Base-by-base conservation (phyloP, 2,113 vertebrate genomes). In the Cephalopterus ornatus region DNA sequence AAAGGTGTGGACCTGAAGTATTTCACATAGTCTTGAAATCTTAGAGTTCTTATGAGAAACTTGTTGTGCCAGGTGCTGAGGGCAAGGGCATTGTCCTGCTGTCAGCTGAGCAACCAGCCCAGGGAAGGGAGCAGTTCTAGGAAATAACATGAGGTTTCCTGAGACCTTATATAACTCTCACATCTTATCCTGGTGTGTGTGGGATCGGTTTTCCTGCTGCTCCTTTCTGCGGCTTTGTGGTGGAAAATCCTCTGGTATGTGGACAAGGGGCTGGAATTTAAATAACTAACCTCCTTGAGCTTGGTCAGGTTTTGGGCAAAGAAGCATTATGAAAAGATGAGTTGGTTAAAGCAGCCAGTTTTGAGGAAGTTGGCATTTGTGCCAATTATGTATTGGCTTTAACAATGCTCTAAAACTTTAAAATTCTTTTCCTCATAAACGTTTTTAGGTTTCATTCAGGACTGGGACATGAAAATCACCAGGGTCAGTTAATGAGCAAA, bases 271-370 rank as follows among this genome's bases (percentile, higher is more conserved):
- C 23, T 80, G 58, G 12, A 35, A 56, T 84, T 73, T 8, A 80
- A 41, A 33, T 46, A 65, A 22, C 4, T 47, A 1, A 8, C 3
- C 7, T 19, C 47, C 2, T 42, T 62, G 9, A 41, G 1, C 14
- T 46, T 67, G 24, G 26, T 52, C 35, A 35, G 10, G 10, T 73
- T 73, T 39, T 3, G 8, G 6, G n/a, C 14, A 49, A 87, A 59
- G 35, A 23, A 35, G 6, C 11, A 8, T 47, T 91, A 63, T 50
- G 32, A 91, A 53, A 23, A 15, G 15, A 44, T 37, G 14, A 58
- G 41, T 55, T 63, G 42, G 11, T 50, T 76, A 21, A 10, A 10
- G 1, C 28, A 18, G 8, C 27, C 18, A 13, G 35, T 61, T 88
- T 46, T 35, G 42, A 71, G 26, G 42, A 42, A 21, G 15, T 4